Base-by-base conservation (phyloP, 2,113 vertebrate species). In the Excalfactoria chinensis region DNA sequence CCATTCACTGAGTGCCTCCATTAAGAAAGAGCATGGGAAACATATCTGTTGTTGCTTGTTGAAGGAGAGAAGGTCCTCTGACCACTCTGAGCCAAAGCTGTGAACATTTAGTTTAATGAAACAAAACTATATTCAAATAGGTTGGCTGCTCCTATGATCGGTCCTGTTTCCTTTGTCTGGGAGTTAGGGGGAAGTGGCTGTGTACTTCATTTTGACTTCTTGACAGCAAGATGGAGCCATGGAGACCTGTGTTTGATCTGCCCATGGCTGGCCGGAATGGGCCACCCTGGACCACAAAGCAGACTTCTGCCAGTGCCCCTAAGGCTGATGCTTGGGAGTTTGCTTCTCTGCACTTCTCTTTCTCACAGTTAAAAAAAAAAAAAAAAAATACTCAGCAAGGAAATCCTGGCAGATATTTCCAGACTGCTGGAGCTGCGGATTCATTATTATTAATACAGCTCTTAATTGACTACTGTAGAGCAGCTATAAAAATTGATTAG, bases 401-500 rank as follows among this genome's bases (percentile, higher is more conserved):
- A 93, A 91, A 88, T 34, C 64, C 69, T 71, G 35, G 48, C 35
- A 85, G 40, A 55, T 58, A 89, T 63, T 82, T 79, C 77, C 62
- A 69, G 83, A 40, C 51, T 90, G 59, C 35, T 90, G 67, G 74
- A 92, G 71, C 71, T 95, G 32, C 0, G 15, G 37, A 49, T 92
- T 75, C 81, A 86, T 89, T 80, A 41, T 72, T 95, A 88, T 94
- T 91, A 94, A 83, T 74, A 95, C 85, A 88, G 88, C 60, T 60
- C 79, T 87, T 93, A 94, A 94, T 85, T 89, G 89, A 87, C 78
- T 89, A 55, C 63, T 91, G 46, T 74, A 76, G 35, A 83, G 51
- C 46, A 88, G 79, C 88, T 77, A 68, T 89, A 93, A 96, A 94
- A 94, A 93, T 73, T 94, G 86, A 92, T 95, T 89, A 86, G 77